Evolutionary conservation across 2,797 vertebrate species (phyloP).

Genomic region (Dermochelys coriacea): DNA sequence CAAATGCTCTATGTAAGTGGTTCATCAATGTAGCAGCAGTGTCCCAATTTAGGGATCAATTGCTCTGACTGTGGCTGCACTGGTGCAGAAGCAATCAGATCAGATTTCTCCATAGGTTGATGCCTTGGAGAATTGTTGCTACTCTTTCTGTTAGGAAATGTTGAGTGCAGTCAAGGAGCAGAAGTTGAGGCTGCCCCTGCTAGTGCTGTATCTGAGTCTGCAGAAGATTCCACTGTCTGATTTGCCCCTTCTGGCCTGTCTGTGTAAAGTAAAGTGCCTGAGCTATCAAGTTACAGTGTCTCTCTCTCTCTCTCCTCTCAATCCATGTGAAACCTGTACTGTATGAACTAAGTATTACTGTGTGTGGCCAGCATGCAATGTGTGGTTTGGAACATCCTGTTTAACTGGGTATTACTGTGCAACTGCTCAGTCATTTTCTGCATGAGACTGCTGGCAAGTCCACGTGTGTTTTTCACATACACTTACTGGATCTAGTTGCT

Average conservation of each 20-base stretch:
- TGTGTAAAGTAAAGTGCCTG: background rate
- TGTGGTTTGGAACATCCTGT: background rate
- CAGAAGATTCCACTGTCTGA: background rate
- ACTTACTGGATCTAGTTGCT: background rate
- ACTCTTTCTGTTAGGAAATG: background rate
- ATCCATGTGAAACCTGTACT: background rate
- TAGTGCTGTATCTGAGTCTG: background rate
- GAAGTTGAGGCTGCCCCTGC: background rate
- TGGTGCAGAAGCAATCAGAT: background rate
- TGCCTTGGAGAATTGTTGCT: background rate
- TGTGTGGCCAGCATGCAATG: no score
- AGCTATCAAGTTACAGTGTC: background rate
- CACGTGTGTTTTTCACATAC: fast-evolving
- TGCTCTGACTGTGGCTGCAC: background rate
- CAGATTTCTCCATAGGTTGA: background rate
- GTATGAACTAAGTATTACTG: background rate
- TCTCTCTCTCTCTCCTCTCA: background rate
- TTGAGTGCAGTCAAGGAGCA: background rate
- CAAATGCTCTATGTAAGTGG: background rate
- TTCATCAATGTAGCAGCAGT: background rate
- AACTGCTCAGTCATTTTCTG: fast-evolving
- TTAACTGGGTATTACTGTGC: background rate
- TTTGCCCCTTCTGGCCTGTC: background rate
- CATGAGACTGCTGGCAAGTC: fast-evolving
- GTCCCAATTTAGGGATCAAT: background rate